A percentile compares a stretch with the other conserved stretches of the same genome.
Conservation (phyloP, 2,113 vertebrate genomes). For the Mirza zaza region DNA sequence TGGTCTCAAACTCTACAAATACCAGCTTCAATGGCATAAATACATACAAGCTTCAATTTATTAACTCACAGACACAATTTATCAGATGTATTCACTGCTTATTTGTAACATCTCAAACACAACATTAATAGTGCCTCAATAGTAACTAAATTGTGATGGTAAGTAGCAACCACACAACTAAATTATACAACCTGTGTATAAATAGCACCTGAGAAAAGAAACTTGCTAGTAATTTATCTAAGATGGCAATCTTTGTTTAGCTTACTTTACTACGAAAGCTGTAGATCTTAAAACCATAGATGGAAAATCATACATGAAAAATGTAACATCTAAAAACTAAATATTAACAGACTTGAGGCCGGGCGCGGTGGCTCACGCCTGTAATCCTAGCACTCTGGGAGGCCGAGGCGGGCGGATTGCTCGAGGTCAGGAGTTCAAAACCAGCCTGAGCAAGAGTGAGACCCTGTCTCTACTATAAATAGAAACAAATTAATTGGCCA, state of each 20-base stretch:
- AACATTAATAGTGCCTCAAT: background rate
- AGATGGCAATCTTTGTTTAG: background rate
- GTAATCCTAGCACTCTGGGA: too few relatives aligned
- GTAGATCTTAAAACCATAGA: background rate
- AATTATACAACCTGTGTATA: slow-evolving; percentile 17
- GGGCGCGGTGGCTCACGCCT: too few relatives aligned
- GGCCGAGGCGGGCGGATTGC: too few relatives aligned
- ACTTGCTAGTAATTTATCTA: background rate
- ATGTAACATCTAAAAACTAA: background rate
- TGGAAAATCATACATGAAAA: background rate
- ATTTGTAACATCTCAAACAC: background rate
- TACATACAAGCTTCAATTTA: background rate
- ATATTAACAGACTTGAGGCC: slow-evolving; percentile 3
- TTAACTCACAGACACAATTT: background rate
- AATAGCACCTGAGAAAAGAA: slow-evolving; percentile 25
- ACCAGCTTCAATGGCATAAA: background rate
- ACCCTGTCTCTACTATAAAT: too few relatives aligned
- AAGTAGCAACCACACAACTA: background rate
- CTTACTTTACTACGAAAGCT: background rate
- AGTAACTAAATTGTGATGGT: background rate
- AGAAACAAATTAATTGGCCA: too few relatives aligned
- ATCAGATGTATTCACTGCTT: background rate
- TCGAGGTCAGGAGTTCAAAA: too few relatives aligned
- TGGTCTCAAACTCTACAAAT: background rate
- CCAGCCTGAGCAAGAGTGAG: too few relatives aligned